Percentiles rank a stretch among this genome's conserved stretches.
phyloP scores from a whole-genome alignment of 2,113 vertebrate genomes.

The Mixornis gularis region DNA sequence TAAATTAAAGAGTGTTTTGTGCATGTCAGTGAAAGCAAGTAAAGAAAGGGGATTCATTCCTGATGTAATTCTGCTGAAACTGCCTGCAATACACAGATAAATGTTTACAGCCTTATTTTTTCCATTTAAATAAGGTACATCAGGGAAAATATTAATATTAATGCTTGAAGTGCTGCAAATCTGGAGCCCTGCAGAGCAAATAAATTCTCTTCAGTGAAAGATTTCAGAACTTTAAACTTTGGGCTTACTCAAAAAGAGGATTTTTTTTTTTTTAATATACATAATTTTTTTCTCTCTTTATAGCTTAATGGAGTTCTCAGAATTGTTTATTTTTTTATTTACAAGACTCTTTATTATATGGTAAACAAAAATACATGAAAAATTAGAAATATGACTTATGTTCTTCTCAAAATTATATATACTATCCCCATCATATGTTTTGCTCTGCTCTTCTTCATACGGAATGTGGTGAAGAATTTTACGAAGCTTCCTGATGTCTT shows the following conservation, averaged over 20 bases:
- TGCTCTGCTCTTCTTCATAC: not conserved
- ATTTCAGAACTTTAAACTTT: not conserved
- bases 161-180: not conserved
- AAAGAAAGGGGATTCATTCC: not conserved
- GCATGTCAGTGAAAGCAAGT: not conserved
- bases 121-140: not conserved
- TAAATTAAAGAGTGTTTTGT: not conserved
- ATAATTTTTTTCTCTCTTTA: not conserved
- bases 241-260: not conserved
- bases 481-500: not conserved
- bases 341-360: accelerated
- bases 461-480: not conserved
- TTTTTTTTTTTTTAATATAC: not conserved
- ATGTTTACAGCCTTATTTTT: not conserved
- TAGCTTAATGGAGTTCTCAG: not conserved
- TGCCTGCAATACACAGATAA: not conserved
- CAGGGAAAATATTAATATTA: not conserved
- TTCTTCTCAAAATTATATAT: not conserved
- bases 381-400: not conserved
- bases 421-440: not conserved
- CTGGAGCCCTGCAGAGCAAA: not conserved
- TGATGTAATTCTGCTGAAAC: not conserved
- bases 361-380: not conserved
- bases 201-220: not conserved
- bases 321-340: not conserved